Conservation (phyloP, 2,888 invertebrate species). For the Cataglyphis altisquamis region DNA sequence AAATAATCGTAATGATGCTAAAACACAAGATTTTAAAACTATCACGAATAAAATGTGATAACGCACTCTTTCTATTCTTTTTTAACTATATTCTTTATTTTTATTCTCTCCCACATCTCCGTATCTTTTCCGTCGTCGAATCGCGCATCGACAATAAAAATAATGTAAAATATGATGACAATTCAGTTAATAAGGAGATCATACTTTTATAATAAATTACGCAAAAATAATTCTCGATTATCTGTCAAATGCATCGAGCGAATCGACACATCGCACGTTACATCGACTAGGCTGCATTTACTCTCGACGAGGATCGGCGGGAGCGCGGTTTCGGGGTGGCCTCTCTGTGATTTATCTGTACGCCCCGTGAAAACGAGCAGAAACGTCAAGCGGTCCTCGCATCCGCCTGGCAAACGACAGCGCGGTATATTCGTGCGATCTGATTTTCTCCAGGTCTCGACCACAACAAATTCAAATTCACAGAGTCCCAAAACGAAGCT, state of each 20-base stretch:
- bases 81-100: background rate
- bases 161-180: background rate
- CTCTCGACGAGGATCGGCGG: conserved; percentile 7
- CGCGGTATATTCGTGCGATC: conserved; percentile 65
- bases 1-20: background rate
- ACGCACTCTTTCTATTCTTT: background rate
- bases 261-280: background rate
- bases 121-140: background rate
- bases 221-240: conserved; percentile 17
- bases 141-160: background rate
- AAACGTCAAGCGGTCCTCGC: conserved; percentile 47
- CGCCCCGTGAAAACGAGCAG: conserved; percentile 26
- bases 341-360: conserved; percentile 38
- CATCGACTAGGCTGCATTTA: conserved; percentile 15
- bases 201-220: background rate
- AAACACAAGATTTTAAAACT: background rate
- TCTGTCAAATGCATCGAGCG: conserved; percentile 18
- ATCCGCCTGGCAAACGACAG: conserved; percentile 62
- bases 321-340: background rate
- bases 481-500: conserved; percentile 14
- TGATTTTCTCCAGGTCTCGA: conserved; percentile 59
- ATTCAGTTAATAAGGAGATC: background rate
- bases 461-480: conserved; percentile 62
- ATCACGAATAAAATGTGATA: background rate
- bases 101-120: background rate